Percentiles rank a stretch among this genome's conserved stretches.
phyloP scores from a whole-genome alignment of 2,888 invertebrate genomes.

The Morpho achilles region DNA sequence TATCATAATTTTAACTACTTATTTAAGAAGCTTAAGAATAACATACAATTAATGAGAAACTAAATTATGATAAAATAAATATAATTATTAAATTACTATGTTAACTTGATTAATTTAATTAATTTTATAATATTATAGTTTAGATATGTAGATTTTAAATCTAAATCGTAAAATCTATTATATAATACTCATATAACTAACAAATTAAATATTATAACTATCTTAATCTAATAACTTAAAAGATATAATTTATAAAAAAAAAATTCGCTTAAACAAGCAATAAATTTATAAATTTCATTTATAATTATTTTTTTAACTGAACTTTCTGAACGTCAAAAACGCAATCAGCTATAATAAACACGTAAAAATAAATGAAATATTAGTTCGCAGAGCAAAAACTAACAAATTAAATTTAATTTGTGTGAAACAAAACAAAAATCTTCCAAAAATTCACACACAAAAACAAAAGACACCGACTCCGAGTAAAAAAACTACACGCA shows the following conservation, averaged over 20 bases:
- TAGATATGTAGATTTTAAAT: too few species aligned
- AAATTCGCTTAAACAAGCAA: background rate
- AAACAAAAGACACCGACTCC: constrained; percentile 21
- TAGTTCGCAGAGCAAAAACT: constrained; percentile 3
- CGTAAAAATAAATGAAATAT: background rate
- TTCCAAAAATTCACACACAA: constrained; percentile 12
- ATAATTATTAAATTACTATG: too few species aligned
- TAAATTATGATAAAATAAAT: too few species aligned
- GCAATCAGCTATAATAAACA: background rate
- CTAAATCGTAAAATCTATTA: too few species aligned
- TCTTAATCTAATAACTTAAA: too few species aligned
- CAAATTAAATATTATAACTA: too few species aligned
- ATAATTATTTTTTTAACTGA: background rate
- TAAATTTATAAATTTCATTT: background rate
- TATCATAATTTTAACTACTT: too few species aligned
- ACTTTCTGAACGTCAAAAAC: background rate
- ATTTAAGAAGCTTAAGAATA: too few species aligned
- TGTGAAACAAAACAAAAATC: background rate
- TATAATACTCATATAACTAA: too few species aligned
- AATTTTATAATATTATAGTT: too few species aligned
- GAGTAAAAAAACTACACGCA: constrained; percentile 21
- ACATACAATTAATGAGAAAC: too few species aligned
- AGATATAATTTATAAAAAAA: background rate
- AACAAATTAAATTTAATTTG: background rate
- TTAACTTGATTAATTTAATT: too few species aligned